Base-by-base conservation (phyloP, 2,113 vertebrate species). In the Bothrops jararaca region DNA sequence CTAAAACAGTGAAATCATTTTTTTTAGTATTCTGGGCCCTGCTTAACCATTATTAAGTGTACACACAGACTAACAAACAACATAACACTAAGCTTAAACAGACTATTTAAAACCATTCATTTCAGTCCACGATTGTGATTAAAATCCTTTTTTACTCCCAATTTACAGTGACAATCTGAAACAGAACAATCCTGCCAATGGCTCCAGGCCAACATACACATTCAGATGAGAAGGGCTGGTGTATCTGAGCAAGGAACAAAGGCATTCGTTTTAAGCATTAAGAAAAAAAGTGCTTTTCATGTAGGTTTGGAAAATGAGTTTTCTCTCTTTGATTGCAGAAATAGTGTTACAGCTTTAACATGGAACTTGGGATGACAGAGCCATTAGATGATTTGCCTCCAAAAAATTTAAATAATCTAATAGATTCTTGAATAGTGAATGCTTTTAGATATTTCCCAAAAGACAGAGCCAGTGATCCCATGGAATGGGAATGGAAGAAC, bases 111-210 rank as follows among this genome's bases (percentile, higher is more conserved):
- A 80, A 80, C 74, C 74, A 80, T 85, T 57, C 74, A 69, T 86
- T 93, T 64, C 86, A 24, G 15, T 2, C 34, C 23, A 0, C 1
- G 24, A 39, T 89, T 48, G 92, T 93, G 91, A 95, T 93, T 18
- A 89, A 93, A 94, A 93, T 13, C 56, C 24, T 93, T 88, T 50
- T 92, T 91, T 74, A 53, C n/a, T 52, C 7, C 80, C 0, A 11
- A 89, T 64, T 90, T 89, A 24, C 86, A 89, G 56, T 58, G 74
- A 48, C 69, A 91, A 93, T 88, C 13, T 34, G 64, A 92, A 69
- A 64, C 0, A 54, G 88, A 90, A 74, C 0, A 1, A 26, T 0
- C 4, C 74, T 4, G 60, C 92, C 89, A 56, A 88, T 74, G 92
- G 93, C 92, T 89, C 50, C 24, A 64, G 86, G 89, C 91, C 93